phyloP scores from a whole-genome alignment of 2,888 invertebrate genomes.

The Rotaria sp. region DNA sequence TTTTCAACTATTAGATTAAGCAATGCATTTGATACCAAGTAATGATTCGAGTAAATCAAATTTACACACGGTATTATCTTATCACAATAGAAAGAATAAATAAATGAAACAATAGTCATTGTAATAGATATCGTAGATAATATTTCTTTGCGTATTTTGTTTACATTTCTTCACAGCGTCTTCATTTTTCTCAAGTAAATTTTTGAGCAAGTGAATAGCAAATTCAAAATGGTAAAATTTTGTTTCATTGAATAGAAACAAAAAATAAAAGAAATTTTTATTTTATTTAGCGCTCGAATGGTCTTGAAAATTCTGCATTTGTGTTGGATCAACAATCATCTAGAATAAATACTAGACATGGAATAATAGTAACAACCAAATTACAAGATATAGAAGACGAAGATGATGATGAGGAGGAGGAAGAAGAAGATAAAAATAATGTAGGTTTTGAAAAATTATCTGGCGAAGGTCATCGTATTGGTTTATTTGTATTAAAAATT shows the following conservation, averaged over 20 bases:
- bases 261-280: background rate
- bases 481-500: background rate
- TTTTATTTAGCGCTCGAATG: background rate
- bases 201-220: background rate
- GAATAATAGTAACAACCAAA: background rate
- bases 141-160: no score
- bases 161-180: no score
- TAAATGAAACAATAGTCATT: no score
- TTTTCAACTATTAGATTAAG: no score
- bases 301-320: background rate
- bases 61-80: no score
- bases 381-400: background rate
- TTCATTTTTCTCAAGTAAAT: background rate
- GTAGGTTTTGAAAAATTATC: background rate
- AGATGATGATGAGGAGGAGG: background rate
- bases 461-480: background rate
- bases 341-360: background rate
- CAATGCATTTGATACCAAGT: no score
- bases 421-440: background rate
- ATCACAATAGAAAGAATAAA: no score
- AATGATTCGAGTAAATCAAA: no score
- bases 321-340: background rate
- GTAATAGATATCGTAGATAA: no score
- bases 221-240: background rate
- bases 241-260: background rate